Evolutionary conservation across 1,140 invertebrate species (phyloP).

Genomic region (Lepidurus arcticus): DNA sequence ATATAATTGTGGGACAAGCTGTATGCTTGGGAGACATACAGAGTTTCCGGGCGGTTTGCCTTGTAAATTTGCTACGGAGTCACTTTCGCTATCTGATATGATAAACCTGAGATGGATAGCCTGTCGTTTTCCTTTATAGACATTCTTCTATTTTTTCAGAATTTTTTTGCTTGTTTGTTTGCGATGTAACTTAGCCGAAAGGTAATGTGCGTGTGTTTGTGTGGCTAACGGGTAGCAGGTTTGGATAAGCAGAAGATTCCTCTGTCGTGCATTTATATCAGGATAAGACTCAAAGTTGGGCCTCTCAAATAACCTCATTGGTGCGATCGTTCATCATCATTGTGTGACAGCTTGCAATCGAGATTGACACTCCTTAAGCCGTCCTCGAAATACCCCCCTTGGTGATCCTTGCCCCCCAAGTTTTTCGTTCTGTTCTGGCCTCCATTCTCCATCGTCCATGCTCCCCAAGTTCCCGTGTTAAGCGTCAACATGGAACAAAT

Average conservation of each 20-base stretch:
- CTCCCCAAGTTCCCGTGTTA: not conserved
- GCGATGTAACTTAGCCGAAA: not conserved
- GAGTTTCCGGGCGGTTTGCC: not conserved
- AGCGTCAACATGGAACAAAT: slow-evolving; percentile 18
- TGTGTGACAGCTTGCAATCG: slow-evolving; percentile 5
- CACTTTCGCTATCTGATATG: not conserved
- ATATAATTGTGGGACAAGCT: not conserved
- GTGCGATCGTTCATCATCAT: slow-evolving; percentile 18
- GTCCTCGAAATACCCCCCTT: not conserved
- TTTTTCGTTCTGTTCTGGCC: no score
- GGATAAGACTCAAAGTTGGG: not conserved
- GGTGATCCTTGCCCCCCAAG: not conserved
- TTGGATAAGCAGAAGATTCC: not conserved
- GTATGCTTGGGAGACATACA: not conserved
- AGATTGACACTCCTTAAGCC: slow-evolving; percentile 18
- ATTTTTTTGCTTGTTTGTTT: not conserved
- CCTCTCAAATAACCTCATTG: slow-evolving; percentile 22
- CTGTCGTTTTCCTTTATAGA: not conserved
- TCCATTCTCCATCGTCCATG: no score
- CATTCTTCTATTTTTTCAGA: not conserved
- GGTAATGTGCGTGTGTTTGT: not conserved
- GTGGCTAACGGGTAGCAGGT: not conserved
- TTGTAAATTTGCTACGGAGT: not conserved
- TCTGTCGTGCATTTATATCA: not conserved
- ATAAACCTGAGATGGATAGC: slow-evolving; percentile 5